Conservation (phyloP, 2,888 invertebrate genomes). For the Orthosia gothica region DNA sequence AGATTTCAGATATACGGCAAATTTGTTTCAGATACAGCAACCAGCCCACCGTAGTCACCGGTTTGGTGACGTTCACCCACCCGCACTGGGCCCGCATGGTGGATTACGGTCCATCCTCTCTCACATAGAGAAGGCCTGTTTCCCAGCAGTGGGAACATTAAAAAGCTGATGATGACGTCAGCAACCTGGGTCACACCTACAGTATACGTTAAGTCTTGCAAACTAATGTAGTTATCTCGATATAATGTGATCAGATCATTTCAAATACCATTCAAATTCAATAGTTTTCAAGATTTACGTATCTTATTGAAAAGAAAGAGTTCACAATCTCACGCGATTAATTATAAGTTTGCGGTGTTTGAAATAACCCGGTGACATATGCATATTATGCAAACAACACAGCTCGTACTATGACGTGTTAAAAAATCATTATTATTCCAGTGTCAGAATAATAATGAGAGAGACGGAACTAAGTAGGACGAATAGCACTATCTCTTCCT, state of each 20-base stretch:
- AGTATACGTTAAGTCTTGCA: no score
- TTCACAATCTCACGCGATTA: not conserved
- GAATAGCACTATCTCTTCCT: not conserved
- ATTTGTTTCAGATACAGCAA: no score
- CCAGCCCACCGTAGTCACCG: no score
- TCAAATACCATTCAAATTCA: not conserved
- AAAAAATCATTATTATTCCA: not conserved
- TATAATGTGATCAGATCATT: not conserved
- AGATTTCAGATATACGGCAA: not conserved
- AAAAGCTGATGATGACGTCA: no score
- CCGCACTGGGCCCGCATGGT: no score
- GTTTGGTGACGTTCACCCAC: no score
- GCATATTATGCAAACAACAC: not conserved
- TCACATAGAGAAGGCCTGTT: no score
- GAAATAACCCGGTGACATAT: no score
- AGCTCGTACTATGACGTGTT: not conserved
- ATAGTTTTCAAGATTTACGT: not conserved
- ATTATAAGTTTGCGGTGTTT: not conserved
- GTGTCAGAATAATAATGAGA: no score
- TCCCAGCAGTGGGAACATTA: no score
- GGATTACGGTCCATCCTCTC: no score
- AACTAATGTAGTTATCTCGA: not conserved
- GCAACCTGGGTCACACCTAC: no score
- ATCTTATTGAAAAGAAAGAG: not conserved
- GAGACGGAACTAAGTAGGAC: not conserved